Evolutionary conservation across 2,113 vertebrate genomes (phyloP).

Genomic region (Archilochus colubris): DNA sequence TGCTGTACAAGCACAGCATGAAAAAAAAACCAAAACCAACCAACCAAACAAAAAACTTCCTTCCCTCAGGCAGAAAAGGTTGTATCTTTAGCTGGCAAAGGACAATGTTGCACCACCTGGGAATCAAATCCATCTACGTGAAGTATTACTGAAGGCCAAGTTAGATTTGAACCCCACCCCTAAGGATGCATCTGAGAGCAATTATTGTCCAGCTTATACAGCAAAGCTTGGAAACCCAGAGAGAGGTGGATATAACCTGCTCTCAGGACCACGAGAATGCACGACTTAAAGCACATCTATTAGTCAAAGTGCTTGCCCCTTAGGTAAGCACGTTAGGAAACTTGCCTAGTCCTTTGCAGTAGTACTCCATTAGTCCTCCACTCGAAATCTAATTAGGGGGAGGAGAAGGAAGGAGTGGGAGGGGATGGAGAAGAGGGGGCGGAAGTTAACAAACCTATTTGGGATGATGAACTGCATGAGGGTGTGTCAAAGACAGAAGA

Average conservation of each 20-base stretch:
- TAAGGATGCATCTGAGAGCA: not conserved
- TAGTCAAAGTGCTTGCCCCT: slow-evolving; percentile 27
- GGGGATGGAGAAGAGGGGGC: not conserved
- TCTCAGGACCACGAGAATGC: not conserved
- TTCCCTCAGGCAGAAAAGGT: not conserved
- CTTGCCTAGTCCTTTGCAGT: not conserved
- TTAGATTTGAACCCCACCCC: not conserved
- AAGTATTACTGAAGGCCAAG: not conserved
- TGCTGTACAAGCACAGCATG: rapidly evolving
- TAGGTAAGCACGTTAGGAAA: slow-evolving; percentile 35
- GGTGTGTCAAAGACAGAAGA: not conserved
- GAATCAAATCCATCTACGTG: not conserved
- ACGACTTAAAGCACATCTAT: not conserved
- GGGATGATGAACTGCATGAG: slow-evolving; percentile 9
- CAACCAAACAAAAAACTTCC: not conserved
- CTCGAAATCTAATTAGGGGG: slow-evolving; percentile 34
- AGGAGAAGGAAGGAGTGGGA: not conserved
- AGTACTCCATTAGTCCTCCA: slow-evolving; percentile 50
- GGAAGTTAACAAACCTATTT: slow-evolving; percentile 27
- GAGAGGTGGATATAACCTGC: not conserved
- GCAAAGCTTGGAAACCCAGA: not conserved
- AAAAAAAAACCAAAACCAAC: rapidly evolving
- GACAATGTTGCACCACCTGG: not conserved
- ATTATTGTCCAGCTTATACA: not conserved
- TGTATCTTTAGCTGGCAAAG: not conserved